These are phyloP conservation scores for Pachliopta kotzebuea DNA, from an alignment of 2,888 invertebrate species.

Conservation along the genomic window DNA sequence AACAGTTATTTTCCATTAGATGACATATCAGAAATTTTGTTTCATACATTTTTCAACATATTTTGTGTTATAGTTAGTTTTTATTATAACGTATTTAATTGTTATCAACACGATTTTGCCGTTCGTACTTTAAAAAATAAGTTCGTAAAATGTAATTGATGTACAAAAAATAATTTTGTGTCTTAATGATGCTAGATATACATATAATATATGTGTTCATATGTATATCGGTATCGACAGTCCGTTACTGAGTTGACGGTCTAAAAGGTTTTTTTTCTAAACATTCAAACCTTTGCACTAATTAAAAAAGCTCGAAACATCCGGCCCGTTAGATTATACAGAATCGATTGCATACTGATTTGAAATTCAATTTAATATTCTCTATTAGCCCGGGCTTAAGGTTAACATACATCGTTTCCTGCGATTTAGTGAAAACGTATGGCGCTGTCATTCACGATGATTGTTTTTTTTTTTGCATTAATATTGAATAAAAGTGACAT, in stretches of 20 bases:
- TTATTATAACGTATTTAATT: no score
- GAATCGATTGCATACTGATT: constrained; percentile 68
- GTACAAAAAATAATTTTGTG: not conserved
- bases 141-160: no score
- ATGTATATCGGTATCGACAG: constrained; percentile 32
- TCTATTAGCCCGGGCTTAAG: constrained; percentile 53
- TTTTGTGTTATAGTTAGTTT: no score
- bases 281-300: constrained; percentile 69
- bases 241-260: constrained; percentile 41
- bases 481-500: constrained; percentile 38
- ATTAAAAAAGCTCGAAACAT: constrained; percentile 66
- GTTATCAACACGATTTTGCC: no score
- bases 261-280: constrained; percentile 49
- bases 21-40: no score
- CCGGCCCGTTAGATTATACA: constrained; percentile 61
- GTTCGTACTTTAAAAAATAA: no score
- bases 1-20: no score
- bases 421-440: constrained; percentile 52
- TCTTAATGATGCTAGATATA: not conserved
- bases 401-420: constrained; percentile 63
- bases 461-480: constrained; percentile 45
- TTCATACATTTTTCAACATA: no score
- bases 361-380: constrained; percentile 65
- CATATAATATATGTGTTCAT: not conserved
- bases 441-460: constrained; percentile 51